Conservation (phyloP, 2,888 invertebrate genomes). For the Mythimna ferrago region DNA sequence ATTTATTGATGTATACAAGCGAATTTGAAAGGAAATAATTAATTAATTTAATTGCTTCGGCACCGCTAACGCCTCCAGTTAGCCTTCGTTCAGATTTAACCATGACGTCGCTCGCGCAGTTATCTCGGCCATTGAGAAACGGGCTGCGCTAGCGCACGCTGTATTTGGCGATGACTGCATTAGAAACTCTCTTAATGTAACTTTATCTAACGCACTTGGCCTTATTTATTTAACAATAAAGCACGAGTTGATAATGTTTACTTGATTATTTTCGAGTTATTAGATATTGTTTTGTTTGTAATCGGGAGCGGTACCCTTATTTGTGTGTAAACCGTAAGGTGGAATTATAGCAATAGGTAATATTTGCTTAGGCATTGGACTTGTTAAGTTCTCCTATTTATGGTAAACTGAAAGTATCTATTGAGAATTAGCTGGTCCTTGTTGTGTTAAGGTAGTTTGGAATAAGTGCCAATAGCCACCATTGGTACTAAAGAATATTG, state of each 20-base stretch:
- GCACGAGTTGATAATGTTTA: constrained; percentile 71
- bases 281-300: constrained; percentile 54
- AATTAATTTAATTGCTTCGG: constrained; percentile 86
- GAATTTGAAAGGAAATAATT: constrained; percentile 88
- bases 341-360: constrained; percentile 28
- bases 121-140: constrained; percentile 79
- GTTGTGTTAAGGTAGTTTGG: not conserved
- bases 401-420: constrained; percentile 19
- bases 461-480: constrained; percentile 8
- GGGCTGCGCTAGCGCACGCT: constrained; percentile 75
- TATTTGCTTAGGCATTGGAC: constrained; percentile 14
- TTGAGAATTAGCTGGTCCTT: constrained; percentile 10
- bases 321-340: constrained; percentile 32
- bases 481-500: not conserved
- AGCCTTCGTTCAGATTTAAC: constrained; percentile 87
- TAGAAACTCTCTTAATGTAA: constrained; percentile 78
- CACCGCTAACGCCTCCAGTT: constrained; percentile 85
- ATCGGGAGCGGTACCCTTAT: constrained; percentile 47
- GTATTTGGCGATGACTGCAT: constrained; percentile 85
- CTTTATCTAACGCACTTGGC: constrained; percentile 77
- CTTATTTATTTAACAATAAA: constrained; percentile 75
- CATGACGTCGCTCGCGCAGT: constrained; percentile 80
- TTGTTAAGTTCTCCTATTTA: constrained; percentile 35
- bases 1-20: constrained; percentile 76
- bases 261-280: constrained; percentile 58